These are phyloP conservation scores for Leucoma salicis DNA, from an alignment of 2,888 invertebrate species.

Conservation along the genomic window DNA sequence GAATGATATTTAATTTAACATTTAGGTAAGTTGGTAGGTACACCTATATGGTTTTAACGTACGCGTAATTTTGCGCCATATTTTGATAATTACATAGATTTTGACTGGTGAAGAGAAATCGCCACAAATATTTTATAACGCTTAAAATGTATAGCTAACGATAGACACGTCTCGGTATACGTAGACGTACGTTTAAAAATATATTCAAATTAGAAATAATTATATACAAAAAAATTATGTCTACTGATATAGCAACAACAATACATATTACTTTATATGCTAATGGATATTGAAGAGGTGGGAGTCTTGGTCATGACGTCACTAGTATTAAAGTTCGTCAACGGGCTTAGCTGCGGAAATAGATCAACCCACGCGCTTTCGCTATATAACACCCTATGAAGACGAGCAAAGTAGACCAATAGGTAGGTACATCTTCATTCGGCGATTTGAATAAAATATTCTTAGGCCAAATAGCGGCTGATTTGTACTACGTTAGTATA, in stretches of 20 bases:
- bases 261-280: too few species aligned
- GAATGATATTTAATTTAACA: neutral
- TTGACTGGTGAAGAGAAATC: conserved; percentile 17
- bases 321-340: conserved; percentile 29
- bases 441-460: too few species aligned
- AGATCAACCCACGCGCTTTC: conserved; percentile 50
- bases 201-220: too few species aligned
- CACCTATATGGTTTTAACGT: neutral
- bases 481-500: too few species aligned
- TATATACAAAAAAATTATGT: too few species aligned
- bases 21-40: neutral
- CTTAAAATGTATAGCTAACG: neutral
- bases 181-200: too few species aligned
- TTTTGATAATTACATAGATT: conserved; percentile 2
- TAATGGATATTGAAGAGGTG: too few species aligned
- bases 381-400: conserved; percentile 6
- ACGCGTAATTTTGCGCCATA: neutral
- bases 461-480: too few species aligned
- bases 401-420: too few species aligned
- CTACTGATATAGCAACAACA: too few species aligned
- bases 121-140: conserved; percentile 7
- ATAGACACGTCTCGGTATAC: too few species aligned
- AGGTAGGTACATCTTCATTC: too few species aligned
- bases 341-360: conserved; percentile 42
- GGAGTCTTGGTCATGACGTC: conserved; percentile 31